Conservation (phyloP, 2,113 vertebrate genomes). For the Phalacrocorax carbo region DNA sequence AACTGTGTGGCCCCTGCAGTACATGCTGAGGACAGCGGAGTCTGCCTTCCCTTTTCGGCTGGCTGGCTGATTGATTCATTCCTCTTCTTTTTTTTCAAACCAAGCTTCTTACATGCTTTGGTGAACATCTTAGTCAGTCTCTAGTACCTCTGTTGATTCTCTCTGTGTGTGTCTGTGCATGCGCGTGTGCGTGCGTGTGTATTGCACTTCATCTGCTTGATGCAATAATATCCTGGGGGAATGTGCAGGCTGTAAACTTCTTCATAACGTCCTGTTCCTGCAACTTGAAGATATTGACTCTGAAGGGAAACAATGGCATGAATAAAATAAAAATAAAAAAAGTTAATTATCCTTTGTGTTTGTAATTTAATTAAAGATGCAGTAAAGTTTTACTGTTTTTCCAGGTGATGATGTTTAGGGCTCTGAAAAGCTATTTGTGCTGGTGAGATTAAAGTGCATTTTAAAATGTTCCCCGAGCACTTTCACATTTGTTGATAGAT, state of each 20-base stretch:
- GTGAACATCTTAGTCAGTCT: not conserved
- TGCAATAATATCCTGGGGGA: not conserved
- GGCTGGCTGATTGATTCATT: conserved; percentile 57
- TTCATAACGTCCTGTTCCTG: conserved; percentile 70
- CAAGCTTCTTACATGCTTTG: conserved; percentile 17
- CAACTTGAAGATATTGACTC: conserved; percentile 80
- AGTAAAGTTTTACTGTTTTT: conserved; percentile 85
- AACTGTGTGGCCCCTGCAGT: not conserved
- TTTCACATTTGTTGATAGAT: conserved; percentile 91
- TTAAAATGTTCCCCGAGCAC: conserved; percentile 86
- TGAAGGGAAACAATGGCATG: conserved; percentile 80
- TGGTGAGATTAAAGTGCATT: conserved; percentile 85
- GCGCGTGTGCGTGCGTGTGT: not conserved
- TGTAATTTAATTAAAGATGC: conserved; percentile 90
- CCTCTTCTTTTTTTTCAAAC: conserved; percentile 4
- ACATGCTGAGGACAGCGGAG: not conserved
- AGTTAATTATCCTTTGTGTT: conserved; percentile 90
- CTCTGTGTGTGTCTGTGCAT: not conserved
- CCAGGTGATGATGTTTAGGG: conserved; percentile 85
- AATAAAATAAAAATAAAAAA: conserved; percentile 86
- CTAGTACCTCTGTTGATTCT: not conserved
- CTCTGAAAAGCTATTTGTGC: conserved; percentile 84
- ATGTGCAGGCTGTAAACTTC: conserved; percentile 71
- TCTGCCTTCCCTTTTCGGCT: conserved; percentile 8
- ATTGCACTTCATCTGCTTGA: conserved; percentile 22